Evolutionary conservation across 2,113 vertebrate genomes (phyloP).

Genomic region (Apteryx owenii): DNA sequence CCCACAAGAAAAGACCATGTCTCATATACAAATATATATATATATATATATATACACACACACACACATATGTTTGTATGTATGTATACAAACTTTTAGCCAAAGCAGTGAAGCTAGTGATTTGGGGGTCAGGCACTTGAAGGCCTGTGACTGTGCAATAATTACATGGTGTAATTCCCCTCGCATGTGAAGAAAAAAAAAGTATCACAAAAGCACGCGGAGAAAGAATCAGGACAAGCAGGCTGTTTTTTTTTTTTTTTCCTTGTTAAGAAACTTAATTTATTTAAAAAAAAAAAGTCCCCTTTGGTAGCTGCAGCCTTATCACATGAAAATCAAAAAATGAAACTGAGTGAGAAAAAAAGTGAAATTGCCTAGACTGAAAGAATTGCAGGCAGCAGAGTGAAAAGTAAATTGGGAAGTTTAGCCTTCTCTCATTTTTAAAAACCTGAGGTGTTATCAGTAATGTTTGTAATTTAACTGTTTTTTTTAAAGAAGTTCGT

Average conservation of each 20-base stretch:
- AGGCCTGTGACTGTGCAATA: not conserved
- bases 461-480: not conserved
- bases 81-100: not conserved
- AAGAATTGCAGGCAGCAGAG: not conserved
- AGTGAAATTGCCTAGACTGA: conserved; percentile 46
- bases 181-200: not conserved
- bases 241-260: not conserved
- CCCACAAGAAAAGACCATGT: too few relatives aligned
- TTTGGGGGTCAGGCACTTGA: not conserved
- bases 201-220: not conserved
- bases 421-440: conserved; percentile 50
- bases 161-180: not conserved
- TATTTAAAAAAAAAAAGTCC: not conserved
- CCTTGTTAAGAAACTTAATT: conserved; percentile 28
- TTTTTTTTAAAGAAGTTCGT: conserved; percentile 13
- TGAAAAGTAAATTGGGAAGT: conserved; percentile 23
- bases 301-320: not conserved
- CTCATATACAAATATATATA: not conserved
- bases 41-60: not conserved
- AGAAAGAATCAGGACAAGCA: not conserved
- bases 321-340: conserved; percentile 13
- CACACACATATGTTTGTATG: not conserved
- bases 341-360: conserved; percentile 54
- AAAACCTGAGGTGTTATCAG: conserved; percentile 6
- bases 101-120: not conserved